A percentile compares a stretch with the other conserved stretches of the same genome.
Evolutionary conservation across 2,797 vertebrate genomes (phyloP).

Genomic region (Chaenodraco wilsoni): DNA sequence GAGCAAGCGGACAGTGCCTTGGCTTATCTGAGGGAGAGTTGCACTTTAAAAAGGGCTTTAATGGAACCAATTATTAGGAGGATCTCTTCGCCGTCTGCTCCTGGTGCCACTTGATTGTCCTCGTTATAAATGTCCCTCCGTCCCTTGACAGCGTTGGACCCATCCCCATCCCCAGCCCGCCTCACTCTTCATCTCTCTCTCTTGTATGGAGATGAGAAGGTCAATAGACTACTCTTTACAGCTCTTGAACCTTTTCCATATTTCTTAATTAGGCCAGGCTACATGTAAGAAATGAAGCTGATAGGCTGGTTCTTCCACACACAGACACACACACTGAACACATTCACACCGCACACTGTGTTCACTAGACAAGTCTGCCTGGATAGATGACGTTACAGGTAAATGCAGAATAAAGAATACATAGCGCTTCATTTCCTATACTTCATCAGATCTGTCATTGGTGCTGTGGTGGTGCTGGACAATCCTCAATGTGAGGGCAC

Average conservation of each 20-base stretch:
- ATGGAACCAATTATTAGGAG: constrained; percentile 82
- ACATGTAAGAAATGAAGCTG: constrained; percentile 72
- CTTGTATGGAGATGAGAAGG: constrained; percentile 81
- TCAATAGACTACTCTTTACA: constrained; percentile 82
- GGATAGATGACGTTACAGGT: constrained; percentile 45
- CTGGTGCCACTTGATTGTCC: constrained; percentile 75
- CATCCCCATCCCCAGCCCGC: constrained; percentile 45
- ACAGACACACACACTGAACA: constrained; percentile 12
- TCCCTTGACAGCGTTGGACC: constrained; percentile 74
- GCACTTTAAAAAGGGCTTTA: constrained; percentile 80
- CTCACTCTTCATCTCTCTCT: constrained; percentile 62
- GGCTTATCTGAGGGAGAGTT: constrained; percentile 75
- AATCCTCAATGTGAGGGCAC: constrained; percentile 50
- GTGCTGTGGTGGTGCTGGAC: constrained; percentile 45
- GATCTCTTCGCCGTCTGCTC: constrained; percentile 71
- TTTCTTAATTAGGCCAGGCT: constrained; percentile 86
- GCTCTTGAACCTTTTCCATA: constrained; percentile 82
- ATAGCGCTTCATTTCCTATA: constrained; percentile 43
- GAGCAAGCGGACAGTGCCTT: constrained; percentile 74
- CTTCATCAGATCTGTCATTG: constrained; percentile 52
- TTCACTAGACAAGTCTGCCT: constrained; percentile 30
- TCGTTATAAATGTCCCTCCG: constrained; percentile 74
- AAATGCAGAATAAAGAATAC: constrained; percentile 44
- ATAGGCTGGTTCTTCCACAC: constrained; percentile 54
- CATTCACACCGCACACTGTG: constrained; percentile 37